phyloP scores from a whole-genome alignment of 1,140 invertebrate species.

The Phocides pigmalion region DNA sequence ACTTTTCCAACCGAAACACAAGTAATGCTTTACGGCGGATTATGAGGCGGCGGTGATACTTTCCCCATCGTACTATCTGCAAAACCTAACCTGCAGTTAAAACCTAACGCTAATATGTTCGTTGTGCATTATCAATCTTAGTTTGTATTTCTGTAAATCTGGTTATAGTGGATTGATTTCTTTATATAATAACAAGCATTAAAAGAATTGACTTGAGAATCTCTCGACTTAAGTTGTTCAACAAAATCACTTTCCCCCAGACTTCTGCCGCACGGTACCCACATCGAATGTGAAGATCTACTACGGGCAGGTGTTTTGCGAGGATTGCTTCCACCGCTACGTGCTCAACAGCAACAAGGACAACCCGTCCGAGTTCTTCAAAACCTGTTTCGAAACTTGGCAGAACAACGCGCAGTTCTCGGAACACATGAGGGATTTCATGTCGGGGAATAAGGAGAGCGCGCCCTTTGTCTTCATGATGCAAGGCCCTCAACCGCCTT shows the following conservation, averaged over 20 bases:
- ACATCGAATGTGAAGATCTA: slow-evolving; percentile 65
- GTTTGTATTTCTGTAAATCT: too few species aligned
- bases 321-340: slow-evolving; percentile 67
- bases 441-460: slow-evolving; percentile 53
- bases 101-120: too few species aligned
- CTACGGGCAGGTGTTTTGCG: slow-evolving; percentile 75
- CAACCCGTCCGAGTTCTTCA: slow-evolving; percentile 68
- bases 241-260: slow-evolving; percentile 42
- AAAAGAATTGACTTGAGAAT: too few species aligned
- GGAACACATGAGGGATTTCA: slow-evolving; percentile 66
- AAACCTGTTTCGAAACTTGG: slow-evolving; percentile 69
- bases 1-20: too few species aligned
- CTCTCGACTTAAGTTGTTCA: too few species aligned
- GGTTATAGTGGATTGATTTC: too few species aligned
- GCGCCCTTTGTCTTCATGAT: slow-evolving; percentile 70
- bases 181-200: too few species aligned
- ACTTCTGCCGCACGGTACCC: slow-evolving; percentile 63
- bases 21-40: too few species aligned
- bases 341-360: slow-evolving; percentile 59
- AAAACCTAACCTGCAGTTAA: too few species aligned
- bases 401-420: slow-evolving; percentile 67
- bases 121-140: too few species aligned
- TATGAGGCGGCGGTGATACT: too few species aligned
- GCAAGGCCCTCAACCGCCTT: slow-evolving; percentile 60
- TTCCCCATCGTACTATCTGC: too few species aligned